Percentiles rank a stretch among this genome's conserved stretches.
Evolutionary conservation across 1,140 invertebrate species (phyloP).

Genomic region (Bombus superbus): DNA sequence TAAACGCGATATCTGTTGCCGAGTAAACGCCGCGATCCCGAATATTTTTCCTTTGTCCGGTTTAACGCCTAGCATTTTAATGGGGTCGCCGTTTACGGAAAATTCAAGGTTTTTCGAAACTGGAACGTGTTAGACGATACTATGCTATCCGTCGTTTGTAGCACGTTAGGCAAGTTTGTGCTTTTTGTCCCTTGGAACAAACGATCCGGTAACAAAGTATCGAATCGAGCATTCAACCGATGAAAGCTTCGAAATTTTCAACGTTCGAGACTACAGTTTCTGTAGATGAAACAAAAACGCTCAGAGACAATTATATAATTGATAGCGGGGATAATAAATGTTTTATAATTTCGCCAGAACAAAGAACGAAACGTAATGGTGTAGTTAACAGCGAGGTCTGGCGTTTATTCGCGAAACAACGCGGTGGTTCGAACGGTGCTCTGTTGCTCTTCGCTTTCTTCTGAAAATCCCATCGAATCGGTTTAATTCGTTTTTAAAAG

Average conservation of each 20-base stretch:
- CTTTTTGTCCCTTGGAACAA: background rate
- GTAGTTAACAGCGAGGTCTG: background rate
- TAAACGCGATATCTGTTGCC: background rate
- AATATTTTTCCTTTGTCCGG: background rate
- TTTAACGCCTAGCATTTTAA: background rate
- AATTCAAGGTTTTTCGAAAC: background rate
- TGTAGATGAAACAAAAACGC: background rate
- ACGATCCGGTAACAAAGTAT: background rate
- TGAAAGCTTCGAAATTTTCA: background rate
- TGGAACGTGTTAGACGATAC: background rate
- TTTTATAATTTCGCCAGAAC: background rate
- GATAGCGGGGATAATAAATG: background rate
- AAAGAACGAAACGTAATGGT: background rate
- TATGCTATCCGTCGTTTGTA: too few species aligned
- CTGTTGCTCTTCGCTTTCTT: background rate
- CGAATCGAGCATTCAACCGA: background rate
- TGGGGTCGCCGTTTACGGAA: background rate
- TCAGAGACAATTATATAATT: background rate
- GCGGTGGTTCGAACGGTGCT: background rate
- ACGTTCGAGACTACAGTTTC: background rate
- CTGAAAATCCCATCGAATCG: background rate
- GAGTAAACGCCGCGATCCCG: too few species aligned
- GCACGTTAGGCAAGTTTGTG: too few species aligned
- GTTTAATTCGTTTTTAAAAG: conserved; percentile 23
- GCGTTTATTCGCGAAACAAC: background rate